phyloP scores from a whole-genome alignment of 2,113 vertebrate species.

The Cromileptes altivelis region DNA sequence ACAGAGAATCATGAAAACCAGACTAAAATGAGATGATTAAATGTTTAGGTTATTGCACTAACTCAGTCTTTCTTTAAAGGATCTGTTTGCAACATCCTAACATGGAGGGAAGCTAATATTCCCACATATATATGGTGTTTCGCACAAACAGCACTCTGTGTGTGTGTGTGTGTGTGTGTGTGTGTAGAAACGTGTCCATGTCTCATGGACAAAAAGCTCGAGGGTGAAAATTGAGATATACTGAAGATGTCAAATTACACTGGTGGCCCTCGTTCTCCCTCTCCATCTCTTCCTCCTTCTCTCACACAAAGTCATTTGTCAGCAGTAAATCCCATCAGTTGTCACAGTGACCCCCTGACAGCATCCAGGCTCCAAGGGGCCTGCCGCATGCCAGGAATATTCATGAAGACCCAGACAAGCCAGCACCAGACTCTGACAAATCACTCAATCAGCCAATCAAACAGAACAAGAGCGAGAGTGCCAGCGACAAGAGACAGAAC shows the following conservation, averaged over 20 bases:
- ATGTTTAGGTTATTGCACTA: background rate
- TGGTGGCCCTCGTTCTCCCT: conserved; percentile 21
- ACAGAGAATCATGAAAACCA: conserved; percentile 21
- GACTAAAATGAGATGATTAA: background rate
- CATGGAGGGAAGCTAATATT: background rate
- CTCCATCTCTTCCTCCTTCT: conserved; percentile 6
- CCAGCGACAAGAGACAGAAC: conserved; percentile 18
- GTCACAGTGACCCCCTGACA: conserved; percentile 67
- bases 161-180: background rate
- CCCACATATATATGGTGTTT: background rate
- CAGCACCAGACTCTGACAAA: conserved; percentile 62
- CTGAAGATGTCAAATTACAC: conserved; percentile 47
- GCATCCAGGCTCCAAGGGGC: conserved; percentile 44
- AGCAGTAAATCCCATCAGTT: conserved; percentile 72
- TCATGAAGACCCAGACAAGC: conserved; percentile 57
- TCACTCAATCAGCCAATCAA: conserved; percentile 65
- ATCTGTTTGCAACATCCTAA: background rate
- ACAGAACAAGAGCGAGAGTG: conserved; percentile 24
- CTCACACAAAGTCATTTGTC: conserved; percentile 72
- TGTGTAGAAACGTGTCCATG: background rate
- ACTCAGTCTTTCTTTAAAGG: background rate
- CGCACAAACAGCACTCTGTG: background rate
- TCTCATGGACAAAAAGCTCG: background rate
- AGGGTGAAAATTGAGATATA: conserved; percentile 58
- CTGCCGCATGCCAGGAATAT: conserved; percentile 65